phyloP scores from a whole-genome alignment of 2,888 invertebrate species.

The Nomada goodeniana region DNA sequence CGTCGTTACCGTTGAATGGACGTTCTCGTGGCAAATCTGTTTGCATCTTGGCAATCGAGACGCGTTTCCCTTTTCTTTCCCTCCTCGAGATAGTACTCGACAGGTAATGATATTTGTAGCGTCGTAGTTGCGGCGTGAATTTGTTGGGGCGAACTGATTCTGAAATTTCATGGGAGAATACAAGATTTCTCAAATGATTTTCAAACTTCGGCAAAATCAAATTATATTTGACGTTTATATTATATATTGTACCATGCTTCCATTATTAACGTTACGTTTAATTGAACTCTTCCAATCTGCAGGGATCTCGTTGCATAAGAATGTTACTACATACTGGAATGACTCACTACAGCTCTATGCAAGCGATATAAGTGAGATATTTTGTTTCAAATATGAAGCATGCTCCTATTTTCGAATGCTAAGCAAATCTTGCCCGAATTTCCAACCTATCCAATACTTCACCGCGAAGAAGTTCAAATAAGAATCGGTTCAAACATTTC shows the following conservation, averaged over 20 bases:
- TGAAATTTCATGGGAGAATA: background rate
- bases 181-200: background rate
- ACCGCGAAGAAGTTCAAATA: background rate
- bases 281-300: too few species aligned
- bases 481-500: background rate
- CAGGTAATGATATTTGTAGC: constrained; percentile 27
- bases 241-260: too few species aligned
- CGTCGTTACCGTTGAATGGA: constrained; percentile 52
- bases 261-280: too few species aligned
- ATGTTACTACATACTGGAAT: too few species aligned
- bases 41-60: constrained; percentile 37
- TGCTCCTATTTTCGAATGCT: background rate
- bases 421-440: background rate
- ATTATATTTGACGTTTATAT: too few species aligned
- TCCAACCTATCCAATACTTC: background rate
- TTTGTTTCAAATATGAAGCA: too few species aligned
- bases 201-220: too few species aligned
- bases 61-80: constrained; percentile 31
- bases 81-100: background rate
- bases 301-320: too few species aligned
- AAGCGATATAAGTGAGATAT: too few species aligned
- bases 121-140: background rate
- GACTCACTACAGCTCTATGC: too few species aligned
- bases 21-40: constrained; percentile 51
- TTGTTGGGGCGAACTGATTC: too few species aligned